These are phyloP conservation scores for Mormyrus proboscirostris DNA, from an alignment of 2,797 vertebrate species.

Conservation along the genomic window DNA sequence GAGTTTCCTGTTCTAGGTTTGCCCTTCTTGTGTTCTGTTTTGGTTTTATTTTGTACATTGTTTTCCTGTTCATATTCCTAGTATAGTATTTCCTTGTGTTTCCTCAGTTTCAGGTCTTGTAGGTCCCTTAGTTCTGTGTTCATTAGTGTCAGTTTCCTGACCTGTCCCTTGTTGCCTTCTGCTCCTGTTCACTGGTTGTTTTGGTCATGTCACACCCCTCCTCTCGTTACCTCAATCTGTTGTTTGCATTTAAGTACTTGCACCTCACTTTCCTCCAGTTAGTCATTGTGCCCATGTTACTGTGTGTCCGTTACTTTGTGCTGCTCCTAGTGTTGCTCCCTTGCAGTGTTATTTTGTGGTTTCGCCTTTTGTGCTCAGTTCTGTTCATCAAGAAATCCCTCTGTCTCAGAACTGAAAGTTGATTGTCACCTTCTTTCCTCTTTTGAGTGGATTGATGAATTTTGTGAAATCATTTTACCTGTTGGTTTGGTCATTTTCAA, in stretches of 20 bases:
- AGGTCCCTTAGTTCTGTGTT: background rate
- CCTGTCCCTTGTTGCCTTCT: background rate
- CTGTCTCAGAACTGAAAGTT: background rate
- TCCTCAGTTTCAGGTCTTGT: background rate
- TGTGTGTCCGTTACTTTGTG: background rate
- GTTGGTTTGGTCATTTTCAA: background rate
- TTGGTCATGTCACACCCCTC: background rate
- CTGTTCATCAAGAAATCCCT: background rate
- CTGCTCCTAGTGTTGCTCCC: background rate
- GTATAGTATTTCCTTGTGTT: background rate
- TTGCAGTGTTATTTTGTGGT: background rate
- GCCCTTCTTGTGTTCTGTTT: background rate
- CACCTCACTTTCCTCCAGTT: background rate
- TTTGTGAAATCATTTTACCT: background rate
- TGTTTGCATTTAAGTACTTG: background rate
- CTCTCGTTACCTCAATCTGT: background rate
- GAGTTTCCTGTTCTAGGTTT: background rate
- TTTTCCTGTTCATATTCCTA: background rate
- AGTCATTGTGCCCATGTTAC: background rate
- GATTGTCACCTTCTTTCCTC: background rate
- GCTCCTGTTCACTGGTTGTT: background rate
- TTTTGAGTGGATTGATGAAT: background rate
- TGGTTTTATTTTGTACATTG: background rate
- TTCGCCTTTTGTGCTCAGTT: background rate
- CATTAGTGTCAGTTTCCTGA: background rate